Base-by-base conservation (phyloP, 2,888 invertebrate species). In the Dynastes tityus region DNA sequence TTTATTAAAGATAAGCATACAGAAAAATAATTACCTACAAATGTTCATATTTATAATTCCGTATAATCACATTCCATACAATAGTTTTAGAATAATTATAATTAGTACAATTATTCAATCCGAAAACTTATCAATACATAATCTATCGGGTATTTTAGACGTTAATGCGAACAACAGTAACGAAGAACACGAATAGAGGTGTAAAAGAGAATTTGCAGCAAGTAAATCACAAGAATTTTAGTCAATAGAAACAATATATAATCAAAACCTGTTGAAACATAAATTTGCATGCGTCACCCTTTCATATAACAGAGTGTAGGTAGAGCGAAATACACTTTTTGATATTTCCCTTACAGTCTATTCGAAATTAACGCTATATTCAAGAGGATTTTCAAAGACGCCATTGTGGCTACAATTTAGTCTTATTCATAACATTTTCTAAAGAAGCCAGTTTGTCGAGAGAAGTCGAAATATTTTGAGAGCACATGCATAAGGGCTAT, bases 331-430 rank as follows among this genome's bases (percentile, higher is more conserved):
- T 84, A 85, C 83, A 87, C 85, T 87, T 86, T 86, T 86, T 85
- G 85, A 86, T 85, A 85, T 85, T 86, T 86, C 85, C 85, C 84
- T 84, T 84, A 83, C 75, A 70, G 85, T 86, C 88, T 87, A 88
- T 88, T 88, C 87, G 88, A 88, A 89, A 91, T 90, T 91, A 91
- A 91, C 90, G 90, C 90, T 90, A 91, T 90, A 91, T 91, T 90
- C 90, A 91, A 89, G 90, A 87, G 89, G 89, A 89, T 89, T 90
- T 89, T 90, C 89, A 90, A 90, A 90, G 90, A 90, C 90, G 89
- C 88, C 89, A 91, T 91, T 91, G 91, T 91, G 90, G 90, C 90
- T 90, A 91, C 91, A 91, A 91, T 91, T 91, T 91, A 90, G 90
- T 89, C 91, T 91, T 90, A 91, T 91, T 91, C 91, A 91, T 90